These are phyloP conservation scores for Fistularia commersonii DNA, from an alignment of 2,797 vertebrate species.

Conservation along the genomic window DNA sequence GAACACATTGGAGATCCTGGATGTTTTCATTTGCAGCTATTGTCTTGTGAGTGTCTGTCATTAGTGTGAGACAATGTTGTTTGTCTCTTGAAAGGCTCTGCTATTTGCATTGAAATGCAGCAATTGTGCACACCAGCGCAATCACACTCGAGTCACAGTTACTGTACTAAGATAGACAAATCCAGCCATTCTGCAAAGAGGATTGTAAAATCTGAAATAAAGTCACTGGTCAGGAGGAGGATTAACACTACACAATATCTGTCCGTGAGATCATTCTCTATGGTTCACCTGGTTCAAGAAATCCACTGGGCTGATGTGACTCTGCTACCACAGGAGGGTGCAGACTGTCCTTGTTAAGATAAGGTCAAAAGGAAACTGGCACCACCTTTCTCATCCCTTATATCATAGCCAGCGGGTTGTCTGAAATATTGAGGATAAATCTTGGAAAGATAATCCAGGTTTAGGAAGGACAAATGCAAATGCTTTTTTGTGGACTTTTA, in stretches of 20 bases:
- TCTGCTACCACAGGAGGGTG: conserved; percentile 39
- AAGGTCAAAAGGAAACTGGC: conserved; percentile 23
- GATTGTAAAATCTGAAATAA: conserved; percentile 26
- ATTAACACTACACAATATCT: conserved; percentile 23
- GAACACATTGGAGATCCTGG: conserved; percentile 36
- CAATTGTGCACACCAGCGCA: too few species aligned
- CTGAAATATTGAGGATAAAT: too few species aligned
- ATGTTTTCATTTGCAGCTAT: conserved; percentile 53
- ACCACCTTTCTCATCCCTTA: too few species aligned
- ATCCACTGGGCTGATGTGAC: conserved; percentile 9
- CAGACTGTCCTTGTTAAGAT: conserved; percentile 34
- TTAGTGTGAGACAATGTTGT: conserved; percentile 43
- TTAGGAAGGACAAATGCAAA: too few species aligned
- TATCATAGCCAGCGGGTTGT: too few species aligned
- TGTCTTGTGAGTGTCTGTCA: conserved; percentile 47
- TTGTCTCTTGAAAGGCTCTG: conserved; percentile 8
- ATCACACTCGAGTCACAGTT: conserved; percentile 14
- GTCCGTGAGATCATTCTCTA: too few species aligned
- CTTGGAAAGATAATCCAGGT: too few species aligned
- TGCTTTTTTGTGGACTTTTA: too few species aligned
- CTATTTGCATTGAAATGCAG: conserved; percentile 14
- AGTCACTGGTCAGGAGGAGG: conserved; percentile 34
- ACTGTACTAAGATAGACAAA: conserved; percentile 8
- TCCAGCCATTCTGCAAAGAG: conserved; percentile 16
- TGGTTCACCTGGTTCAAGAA: conserved; percentile 36